Conservation (phyloP, 1,140 invertebrate genomes). For the Trypoxylus dichotomus region DNA sequence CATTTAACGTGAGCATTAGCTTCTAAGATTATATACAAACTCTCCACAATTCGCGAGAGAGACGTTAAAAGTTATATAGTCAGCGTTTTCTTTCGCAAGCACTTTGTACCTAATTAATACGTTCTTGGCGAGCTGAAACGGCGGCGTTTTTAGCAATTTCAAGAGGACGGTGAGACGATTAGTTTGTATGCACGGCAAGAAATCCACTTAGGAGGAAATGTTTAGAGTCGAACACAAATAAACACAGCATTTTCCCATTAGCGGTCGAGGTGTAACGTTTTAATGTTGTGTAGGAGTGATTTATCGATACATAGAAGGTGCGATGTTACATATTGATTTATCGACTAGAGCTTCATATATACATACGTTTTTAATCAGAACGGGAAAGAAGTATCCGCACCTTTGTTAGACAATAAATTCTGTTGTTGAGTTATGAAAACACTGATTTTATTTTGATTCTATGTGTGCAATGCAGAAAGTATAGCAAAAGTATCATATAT, state of each 20-base stretch:
- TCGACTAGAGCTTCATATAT: background rate
- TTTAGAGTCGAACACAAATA: constrained; percentile 21
- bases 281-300: constrained; percentile 18
- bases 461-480: too few relatives aligned
- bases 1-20: background rate
- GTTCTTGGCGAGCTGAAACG: background rate
- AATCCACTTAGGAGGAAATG: constrained; percentile 15
- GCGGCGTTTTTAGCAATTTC: constrained; percentile 12
- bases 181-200: constrained; percentile 8
- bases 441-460: background rate
- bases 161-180: background rate
- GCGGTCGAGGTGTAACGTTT: constrained; percentile 17
- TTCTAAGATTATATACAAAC: background rate
- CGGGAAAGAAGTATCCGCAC: background rate
- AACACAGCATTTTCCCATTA: constrained; percentile 15
- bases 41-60: background rate
- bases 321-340: constrained; percentile 20
- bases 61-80: constrained; percentile 12
- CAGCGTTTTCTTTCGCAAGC: constrained; percentile 8
- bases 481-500: too few relatives aligned
- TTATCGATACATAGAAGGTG: background rate
- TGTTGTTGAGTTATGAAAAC: background rate
- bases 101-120: constrained; percentile 11
- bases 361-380: background rate
- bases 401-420: background rate